A percentile compares a stretch with the other conserved stretches of the same genome.
Evolutionary conservation across 2,888 invertebrate genomes (phyloP).

Genomic region (Eristalinus sepulchralis): DNA sequence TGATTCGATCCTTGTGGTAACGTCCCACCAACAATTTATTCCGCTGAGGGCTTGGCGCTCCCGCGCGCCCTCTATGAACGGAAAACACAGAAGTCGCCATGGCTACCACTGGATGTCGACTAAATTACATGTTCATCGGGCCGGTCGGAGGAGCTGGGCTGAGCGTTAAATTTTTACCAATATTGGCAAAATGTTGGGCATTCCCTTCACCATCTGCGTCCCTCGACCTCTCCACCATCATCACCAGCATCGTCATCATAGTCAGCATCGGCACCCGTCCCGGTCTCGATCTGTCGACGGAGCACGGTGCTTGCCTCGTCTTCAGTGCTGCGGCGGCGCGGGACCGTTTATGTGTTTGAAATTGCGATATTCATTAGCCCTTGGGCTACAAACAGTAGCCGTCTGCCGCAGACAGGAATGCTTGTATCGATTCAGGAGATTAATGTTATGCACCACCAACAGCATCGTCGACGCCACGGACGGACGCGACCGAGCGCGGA

Average conservation of each 20-base stretch:
- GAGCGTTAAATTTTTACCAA: constrained; percentile 68
- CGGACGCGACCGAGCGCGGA: not conserved
- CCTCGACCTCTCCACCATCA: constrained; percentile 51
- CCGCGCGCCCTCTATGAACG: constrained; percentile 68
- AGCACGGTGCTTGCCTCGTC: not conserved
- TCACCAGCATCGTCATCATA: constrained; percentile 43
- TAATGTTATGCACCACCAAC: constrained; percentile 71
- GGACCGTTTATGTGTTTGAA: constrained; percentile 69
- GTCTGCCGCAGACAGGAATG: constrained; percentile 70
- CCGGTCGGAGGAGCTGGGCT: constrained; percentile 20
- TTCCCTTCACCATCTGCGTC: constrained; percentile 64
- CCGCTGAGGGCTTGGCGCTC: constrained; percentile 38
- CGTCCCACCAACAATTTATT: constrained; percentile 67
- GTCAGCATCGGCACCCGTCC: constrained; percentile 12
- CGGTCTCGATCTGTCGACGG: not conserved
- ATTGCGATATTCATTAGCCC: constrained; percentile 72
- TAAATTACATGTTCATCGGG: constrained; percentile 70
- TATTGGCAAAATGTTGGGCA: constrained; percentile 70
- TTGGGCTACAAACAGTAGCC: constrained; percentile 70
- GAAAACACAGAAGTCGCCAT: constrained; percentile 42
- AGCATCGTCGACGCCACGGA: constrained; percentile 37
- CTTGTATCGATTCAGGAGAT: constrained; percentile 71
- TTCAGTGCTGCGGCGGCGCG: constrained; percentile 41
- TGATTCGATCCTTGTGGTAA: constrained; percentile 20
- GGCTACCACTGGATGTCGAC: constrained; percentile 49